Base-by-base conservation (phyloP, 2,797 vertebrate species). In the Neopelma chrysocephalum region DNA sequence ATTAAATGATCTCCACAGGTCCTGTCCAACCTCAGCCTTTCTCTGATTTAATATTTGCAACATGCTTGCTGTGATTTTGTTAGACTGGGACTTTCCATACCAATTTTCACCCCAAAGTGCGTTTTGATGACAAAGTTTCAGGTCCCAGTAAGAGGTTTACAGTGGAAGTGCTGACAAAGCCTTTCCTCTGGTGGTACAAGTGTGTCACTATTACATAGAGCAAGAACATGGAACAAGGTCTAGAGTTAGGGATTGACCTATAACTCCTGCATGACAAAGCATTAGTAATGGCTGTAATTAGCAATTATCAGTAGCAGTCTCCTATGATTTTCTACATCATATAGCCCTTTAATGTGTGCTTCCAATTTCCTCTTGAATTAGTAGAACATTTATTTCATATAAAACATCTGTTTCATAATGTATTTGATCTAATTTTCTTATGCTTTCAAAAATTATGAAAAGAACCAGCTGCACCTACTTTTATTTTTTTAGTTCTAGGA, bases 361-460 rank as follows among this genome's bases (percentile, higher is more conserved):
- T 96, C 97, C 80, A 73, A 54, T 97, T 96, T 97, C 80, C 51
- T 95, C 90, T 91, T 90, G 93, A 94, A 94, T 94, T 91, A 96
- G 86, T 93, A 90, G 87, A 91, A 89, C 90, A 87, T 89, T 90
- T 89, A 42, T 79, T 85, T 79, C 60, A 61, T 68, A 66, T 60
- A 79, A 75, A 79, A 66, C 88, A 90, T 90, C 73, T 90, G 75
- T 48, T 89, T 90, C 50, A 20, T 93, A 84, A 83, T 34, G 34
- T 36, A 82, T 73, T 80, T 22, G 15, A 87, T 87, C 68, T 79
- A 29, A 50, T 90, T 92, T 94, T 93, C 82, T 78, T 57, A 51
- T 14, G 27, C 68, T 88, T 90, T 95, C 78, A 64, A 80, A 94
- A 94, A 61, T 48, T 60, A 64, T 75, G 60, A 48, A 40, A 92